Evolutionary conservation across 2,797 vertebrate species (phyloP).

Genomic region (Brachyrhaphis roseni): DNA sequence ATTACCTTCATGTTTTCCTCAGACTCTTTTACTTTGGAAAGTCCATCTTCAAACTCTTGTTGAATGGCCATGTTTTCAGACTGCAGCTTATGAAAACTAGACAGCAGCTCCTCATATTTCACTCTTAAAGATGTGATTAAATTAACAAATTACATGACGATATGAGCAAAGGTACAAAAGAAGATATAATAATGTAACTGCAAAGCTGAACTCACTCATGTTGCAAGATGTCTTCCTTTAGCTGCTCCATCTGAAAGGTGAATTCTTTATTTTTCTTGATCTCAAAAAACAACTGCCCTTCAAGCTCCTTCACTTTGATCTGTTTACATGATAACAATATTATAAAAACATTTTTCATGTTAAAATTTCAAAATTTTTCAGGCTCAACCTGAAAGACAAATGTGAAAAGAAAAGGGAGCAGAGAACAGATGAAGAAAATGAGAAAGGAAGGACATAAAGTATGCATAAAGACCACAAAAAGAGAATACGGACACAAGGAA

Average conservation of each 20-base stretch:
- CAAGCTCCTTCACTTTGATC: slow-evolving; percentile 80
- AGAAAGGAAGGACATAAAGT: not conserved
- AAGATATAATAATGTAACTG: slow-evolving; percentile 8
- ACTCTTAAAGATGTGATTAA: slow-evolving; percentile 70
- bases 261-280: slow-evolving; percentile 78
- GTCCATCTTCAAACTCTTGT: slow-evolving; percentile 70
- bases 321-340: slow-evolving; percentile 46
- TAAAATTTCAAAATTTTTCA: not conserved
- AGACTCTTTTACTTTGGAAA: slow-evolving; percentile 73
- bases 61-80: slow-evolving; percentile 80
- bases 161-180: not conserved
- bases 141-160: slow-evolving; percentile 20
- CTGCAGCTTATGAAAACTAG: slow-evolving; percentile 76
- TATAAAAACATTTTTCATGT: not conserved
- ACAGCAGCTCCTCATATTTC: slow-evolving; percentile 79
- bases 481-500: not conserved
- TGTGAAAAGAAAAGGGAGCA: not conserved
- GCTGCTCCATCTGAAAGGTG: slow-evolving; percentile 71
- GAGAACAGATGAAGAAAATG: not conserved
- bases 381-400: not conserved
- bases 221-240: slow-evolving; percentile 66
- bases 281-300: slow-evolving; percentile 77
- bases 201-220: slow-evolving; percentile 66
- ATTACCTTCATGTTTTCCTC: slow-evolving; percentile 77
- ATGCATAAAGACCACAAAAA: not conserved